A percentile compares a stretch with the other conserved stretches of the same genome.
phyloP scores from a whole-genome alignment of 64 coral and sea anemone species.

The Catalaphyllia jardinei region DNA sequence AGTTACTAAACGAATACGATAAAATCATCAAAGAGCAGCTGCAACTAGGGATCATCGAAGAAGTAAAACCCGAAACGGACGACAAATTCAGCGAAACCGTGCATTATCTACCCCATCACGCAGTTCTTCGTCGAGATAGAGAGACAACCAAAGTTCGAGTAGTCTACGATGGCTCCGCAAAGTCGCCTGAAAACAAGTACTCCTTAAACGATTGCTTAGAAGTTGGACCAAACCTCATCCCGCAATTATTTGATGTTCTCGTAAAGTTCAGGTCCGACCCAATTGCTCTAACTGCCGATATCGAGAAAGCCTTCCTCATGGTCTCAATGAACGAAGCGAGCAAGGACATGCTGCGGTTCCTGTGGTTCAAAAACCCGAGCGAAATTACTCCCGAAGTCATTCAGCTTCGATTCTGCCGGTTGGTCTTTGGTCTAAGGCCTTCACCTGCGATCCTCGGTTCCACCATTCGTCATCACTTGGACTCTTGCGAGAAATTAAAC shows the following conservation, averaged over 20 bases:
- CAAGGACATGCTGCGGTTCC: constrained; percentile 45
- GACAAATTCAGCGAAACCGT: background rate
- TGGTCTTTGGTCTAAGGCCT: constrained; percentile 48
- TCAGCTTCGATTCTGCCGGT: constrained; percentile 38
- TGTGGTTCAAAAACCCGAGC: constrained; percentile 38
- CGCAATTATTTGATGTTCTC: constrained; percentile 29
- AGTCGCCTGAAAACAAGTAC: background rate
- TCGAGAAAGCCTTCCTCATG: constrained; percentile 66
- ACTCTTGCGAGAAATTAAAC: constrained; percentile 26
- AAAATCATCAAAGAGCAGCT: constrained; percentile 51
- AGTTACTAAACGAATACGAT: constrained; percentile 54
- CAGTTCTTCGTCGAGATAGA: constrained; percentile 15
- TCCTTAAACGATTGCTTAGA: constrained; percentile 43
- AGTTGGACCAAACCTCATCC: constrained; percentile 17
- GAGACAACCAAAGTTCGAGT: constrained; percentile 33
- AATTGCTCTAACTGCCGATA: constrained; percentile 52
- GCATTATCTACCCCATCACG: constrained; percentile 45
- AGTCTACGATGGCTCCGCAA: constrained; percentile 41
- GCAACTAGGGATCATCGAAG: constrained; percentile 27
- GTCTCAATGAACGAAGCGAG: constrained; percentile 32
- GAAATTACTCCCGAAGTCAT: background rate
- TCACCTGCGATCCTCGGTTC: constrained; percentile 38
- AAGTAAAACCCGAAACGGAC: background rate
- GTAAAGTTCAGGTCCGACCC: constrained; percentile 24
- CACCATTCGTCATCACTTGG: constrained; percentile 36